Evolutionary conservation across 2,888 invertebrate species (phyloP), one percentile per base, ranked within the genome.

Genomic region (Acanthosoma haemorrhoidale): DNA sequence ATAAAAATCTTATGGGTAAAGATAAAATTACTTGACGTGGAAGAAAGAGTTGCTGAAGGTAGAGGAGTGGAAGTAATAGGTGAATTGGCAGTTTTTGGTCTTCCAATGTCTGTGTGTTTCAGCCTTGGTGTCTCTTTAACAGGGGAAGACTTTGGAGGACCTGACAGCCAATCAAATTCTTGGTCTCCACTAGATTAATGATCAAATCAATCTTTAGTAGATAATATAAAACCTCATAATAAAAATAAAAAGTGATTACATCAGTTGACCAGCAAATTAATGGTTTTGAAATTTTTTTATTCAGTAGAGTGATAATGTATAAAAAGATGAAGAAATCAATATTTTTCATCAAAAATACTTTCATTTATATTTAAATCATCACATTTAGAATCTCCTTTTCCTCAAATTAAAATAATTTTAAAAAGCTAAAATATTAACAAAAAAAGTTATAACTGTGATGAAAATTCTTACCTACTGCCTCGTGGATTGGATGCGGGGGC

Each of bases 101-200:
- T 18, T 8, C n/a, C 4, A 15, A 0, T 63, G 11, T 39, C 29
- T n/a, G 25, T 36, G 36, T 15, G 15, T 5, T 39, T 64, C 21
- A 15, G 29, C 6, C n/a, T 15, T 39, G 16, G n/a, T n/a, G 25
- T 43, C 29, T 36, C 41, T 41, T 41, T 43, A 29, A 16, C 61
- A 13, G 61, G 32, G 5, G 61, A 36, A 34, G 61, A 36, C 36
- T 64, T 39, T 11, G 29, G 11, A 15, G 29, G 21, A 15, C 64
- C 64, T n/a, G 25, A 15, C 8, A 64, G 64, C 64, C 64, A 64
- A 39, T 64, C 64, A 13, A 43, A 31, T 6, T 64, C 43, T 16
- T 41, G 41, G 41, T 32, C 43, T 8, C 15, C 4, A 18, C 58
- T 58, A n/a, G 13, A 58, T 8, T 8, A 11, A 41, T 15, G 41